A percentile compares a stretch with the other conserved stretches of the same genome.
These are phyloP conservation scores for Camponotus floridanus DNA, from an alignment of 1,140 invertebrate species.

Conservation along the genomic window DNA sequence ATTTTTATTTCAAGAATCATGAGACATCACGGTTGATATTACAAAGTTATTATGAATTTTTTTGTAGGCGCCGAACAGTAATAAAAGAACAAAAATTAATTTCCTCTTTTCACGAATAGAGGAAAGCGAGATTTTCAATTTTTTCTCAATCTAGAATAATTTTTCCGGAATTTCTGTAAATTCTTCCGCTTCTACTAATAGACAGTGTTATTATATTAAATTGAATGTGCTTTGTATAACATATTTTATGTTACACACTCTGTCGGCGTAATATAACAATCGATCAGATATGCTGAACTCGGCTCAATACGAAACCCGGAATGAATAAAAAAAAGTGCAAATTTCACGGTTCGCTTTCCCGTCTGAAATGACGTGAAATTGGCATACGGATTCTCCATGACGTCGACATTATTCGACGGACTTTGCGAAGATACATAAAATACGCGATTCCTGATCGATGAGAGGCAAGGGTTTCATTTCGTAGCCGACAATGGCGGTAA, in stretches of 20 bases:
- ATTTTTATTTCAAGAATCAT: neutral
- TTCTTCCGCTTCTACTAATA: neutral
- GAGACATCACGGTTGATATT: conserved; percentile 5
- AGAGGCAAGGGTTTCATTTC: conserved; percentile 44
- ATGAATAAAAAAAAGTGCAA: conserved; percentile 53
- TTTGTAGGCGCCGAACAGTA: neutral
- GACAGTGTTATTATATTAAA: neutral
- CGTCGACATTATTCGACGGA: conserved; percentile 48
- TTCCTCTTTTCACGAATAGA: neutral
- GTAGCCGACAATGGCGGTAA: conserved; percentile 20
- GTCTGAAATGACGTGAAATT: conserved; percentile 40
- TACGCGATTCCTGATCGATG: conserved; percentile 37
- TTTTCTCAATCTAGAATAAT: neutral
- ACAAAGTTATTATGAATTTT: neutral
- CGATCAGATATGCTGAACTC: conserved; percentile 40
- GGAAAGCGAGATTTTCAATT: conserved; percentile 1
- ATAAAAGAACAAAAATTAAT: conserved; percentile 20
- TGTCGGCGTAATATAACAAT: conserved; percentile 30
- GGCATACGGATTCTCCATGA: conserved; percentile 22
- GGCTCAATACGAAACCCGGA: conserved; percentile 28
- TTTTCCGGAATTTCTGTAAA: neutral
- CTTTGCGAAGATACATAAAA: conserved; percentile 35
- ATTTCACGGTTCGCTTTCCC: conserved; percentile 35
- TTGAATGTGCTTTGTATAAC: conserved; percentile 7
- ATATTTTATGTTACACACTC: conserved; percentile 31